Evolutionary conservation across 2,888 invertebrate species (phyloP), one percentile per base, ranked within the genome.

Genomic region (Subacronicta megacephala): DNA sequence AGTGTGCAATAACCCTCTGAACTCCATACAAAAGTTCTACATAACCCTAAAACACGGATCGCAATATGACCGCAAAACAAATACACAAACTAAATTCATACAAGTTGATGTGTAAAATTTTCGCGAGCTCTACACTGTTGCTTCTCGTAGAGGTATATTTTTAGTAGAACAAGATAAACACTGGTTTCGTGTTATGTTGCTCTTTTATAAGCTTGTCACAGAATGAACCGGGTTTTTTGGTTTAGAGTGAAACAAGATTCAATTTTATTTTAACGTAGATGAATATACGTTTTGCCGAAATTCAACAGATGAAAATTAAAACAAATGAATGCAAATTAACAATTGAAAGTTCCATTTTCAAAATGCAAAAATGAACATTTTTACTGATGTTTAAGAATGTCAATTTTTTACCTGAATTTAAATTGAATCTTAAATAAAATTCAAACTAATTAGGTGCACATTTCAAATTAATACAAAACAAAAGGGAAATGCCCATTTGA

Each of bases 1-100:
- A 78, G 72, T 65, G 33, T 61, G 78, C 72, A 83, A 82, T 81
- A 82, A 62, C 68, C 66, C 73, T 74, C 66, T 54, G 75, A 77
- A 77, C 72, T 69, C 61, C 56, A 66, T 65, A 59, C 70, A 64
- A 69, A 72, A 71, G 64, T 52, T 45, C 42, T 41, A 45, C 46
- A 69, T 57, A 69, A 51, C 42, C 68, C 70, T 70, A 72, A 71
- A 71, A 62, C 77, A 44, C 60, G 75, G 58, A 55, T 62, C 54
- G 77, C 75, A 75, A 75, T 75, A 75, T 68, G 62, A 57, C 67
- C 52, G 60, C 43, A 54, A 59, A 64, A 54, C 51, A 55, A 65
- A 63, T 68, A 72, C 60, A 78, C 78, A 66, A 74, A 78, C 77
- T 71, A 63, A 72, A 63, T 72, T 70, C 77, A 80, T 77, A 73